phyloP scores from a whole-genome alignment of 2,888 invertebrate genomes.

The Leuctra nigra region DNA sequence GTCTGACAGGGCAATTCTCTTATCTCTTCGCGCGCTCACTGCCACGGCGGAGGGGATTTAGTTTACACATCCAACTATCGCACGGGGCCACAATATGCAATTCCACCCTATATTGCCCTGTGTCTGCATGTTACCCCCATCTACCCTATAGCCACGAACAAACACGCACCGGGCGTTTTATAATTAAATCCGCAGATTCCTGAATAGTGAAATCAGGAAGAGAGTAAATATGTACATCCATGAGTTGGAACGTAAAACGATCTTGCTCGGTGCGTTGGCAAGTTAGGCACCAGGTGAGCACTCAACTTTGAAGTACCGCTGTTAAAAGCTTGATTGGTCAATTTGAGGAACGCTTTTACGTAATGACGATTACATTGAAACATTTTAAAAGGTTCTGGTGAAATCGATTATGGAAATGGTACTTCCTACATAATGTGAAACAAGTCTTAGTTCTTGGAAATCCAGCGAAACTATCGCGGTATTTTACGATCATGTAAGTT shows the following conservation, averaged over 20 bases:
- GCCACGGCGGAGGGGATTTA: conserved; percentile 21
- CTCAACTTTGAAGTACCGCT: neutral
- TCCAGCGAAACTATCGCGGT: too few species aligned
- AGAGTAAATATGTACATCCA: neutral
- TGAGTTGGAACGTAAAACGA: neutral
- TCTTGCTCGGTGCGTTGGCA: neutral
- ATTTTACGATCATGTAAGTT: too few species aligned
- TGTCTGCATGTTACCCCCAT: neutral
- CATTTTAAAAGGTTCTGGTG: neutral
- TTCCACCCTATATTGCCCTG: conserved; percentile 16
- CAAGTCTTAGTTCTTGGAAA: too few species aligned
- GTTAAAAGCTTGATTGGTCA: conserved; percentile 16
- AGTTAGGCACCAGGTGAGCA: neutral
- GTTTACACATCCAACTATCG: conserved; percentile 22
- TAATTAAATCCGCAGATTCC: conserved; percentile 10
- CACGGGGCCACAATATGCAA: conserved; percentile 16
- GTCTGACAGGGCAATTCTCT: conserved; percentile 29
- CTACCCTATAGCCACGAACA: too few species aligned
- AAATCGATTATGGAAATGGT: conserved; percentile 19
- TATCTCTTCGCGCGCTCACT: conserved; percentile 21
- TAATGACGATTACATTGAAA: conserved; percentile 11
- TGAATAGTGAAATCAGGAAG: neutral
- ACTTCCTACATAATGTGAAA: too few species aligned
- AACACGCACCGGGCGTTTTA: conserved; percentile 4
- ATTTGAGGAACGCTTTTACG: conserved; percentile 3